Base-by-base conservation (phyloP, 2,113 vertebrate genomes). In the Megaceryle torquata region DNA sequence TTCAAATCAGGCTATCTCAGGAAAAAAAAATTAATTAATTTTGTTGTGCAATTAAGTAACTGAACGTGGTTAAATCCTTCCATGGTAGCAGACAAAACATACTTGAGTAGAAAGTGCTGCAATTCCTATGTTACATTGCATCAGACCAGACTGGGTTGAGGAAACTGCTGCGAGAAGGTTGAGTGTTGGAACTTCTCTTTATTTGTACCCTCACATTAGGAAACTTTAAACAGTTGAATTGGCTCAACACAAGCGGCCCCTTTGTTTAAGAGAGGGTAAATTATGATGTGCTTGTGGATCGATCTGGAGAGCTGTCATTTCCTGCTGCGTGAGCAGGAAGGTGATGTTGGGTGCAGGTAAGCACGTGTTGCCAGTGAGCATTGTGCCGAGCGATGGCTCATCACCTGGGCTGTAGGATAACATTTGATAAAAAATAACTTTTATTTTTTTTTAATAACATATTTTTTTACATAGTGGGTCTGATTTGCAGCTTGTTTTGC, bases 261-360 rank as follows among this genome's bases (percentile, higher is more conserved):
- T 64, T 94, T 75, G 17, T 71, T 81, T 44, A 69, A 41, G 61
- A 75, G 31, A 69, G 57, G 50, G 59, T 60, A n/a, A 81, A 16
- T 20, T 33, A 22, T 13, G 5, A 37, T 64, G 46, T 77, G 31
- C 51, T 71, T 1, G 0, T 11, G 48, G 63, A n/a, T 69, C 26
- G 37, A 1, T 64, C 44, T 44, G 21, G n/a, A 43, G 74, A 15
- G 26, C 10, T 1, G 7, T 53, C 0, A 1, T 11, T 15, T 50
- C 10, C 54, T 14, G 50, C 2, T 41, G 51, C 2, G 13, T 24
- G 29, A 57, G 76, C 29, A 54, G 59, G 60, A 25, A 10, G 8
- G 35, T 56, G 63, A 11, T 53, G 48, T 53, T 65, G 63, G 11
- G 3, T 29, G 70, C 57, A 28, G 69, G 53, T 53, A 72, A 20